Evolutionary conservation across 1,140 invertebrate genomes (phyloP).

Genomic region (Meloidogyne hapla): DNA sequence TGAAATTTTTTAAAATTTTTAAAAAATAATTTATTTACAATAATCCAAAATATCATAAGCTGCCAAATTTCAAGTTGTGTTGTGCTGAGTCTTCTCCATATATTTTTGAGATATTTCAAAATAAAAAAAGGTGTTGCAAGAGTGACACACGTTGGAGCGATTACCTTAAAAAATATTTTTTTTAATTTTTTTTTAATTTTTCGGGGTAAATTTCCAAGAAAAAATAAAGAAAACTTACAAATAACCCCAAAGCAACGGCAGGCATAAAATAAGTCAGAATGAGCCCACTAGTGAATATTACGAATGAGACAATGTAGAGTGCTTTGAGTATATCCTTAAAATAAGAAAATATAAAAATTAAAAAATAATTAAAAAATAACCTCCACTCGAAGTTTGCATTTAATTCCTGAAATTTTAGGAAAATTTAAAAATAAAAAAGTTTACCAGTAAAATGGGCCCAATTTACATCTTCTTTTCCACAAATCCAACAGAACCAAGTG

Average conservation of each 20-base stretch:
- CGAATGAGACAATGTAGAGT: background rate
- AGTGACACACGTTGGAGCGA: background rate
- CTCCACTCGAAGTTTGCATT: background rate
- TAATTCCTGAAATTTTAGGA: background rate
- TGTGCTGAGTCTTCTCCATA: background rate
- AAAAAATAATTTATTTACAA: background rate
- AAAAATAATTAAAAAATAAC: no score
- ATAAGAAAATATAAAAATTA: no score
- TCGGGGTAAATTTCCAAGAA: no score
- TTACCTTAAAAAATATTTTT: background rate
- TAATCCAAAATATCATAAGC: background rate
- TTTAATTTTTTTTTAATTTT: no score
- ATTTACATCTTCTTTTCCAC: conserved; percentile 21
- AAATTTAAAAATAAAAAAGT: background rate
- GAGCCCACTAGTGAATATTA: background rate
- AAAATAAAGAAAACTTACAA: background rate
- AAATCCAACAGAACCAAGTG: conserved; percentile 39
- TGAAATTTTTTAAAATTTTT: background rate
- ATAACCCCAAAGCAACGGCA: background rate
- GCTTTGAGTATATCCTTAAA: background rate
- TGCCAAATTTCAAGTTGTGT: background rate
- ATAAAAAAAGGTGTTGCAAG: background rate
- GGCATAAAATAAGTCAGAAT: conserved; percentile 1
- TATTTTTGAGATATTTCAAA: background rate
- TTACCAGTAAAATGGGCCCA: conserved; percentile 34